A percentile compares a stretch with the other conserved stretches of the same genome.
These are phyloP conservation scores for Myotis planiceps DNA, from an alignment of 2,797 vertebrate species.

Conservation along the genomic window DNA sequence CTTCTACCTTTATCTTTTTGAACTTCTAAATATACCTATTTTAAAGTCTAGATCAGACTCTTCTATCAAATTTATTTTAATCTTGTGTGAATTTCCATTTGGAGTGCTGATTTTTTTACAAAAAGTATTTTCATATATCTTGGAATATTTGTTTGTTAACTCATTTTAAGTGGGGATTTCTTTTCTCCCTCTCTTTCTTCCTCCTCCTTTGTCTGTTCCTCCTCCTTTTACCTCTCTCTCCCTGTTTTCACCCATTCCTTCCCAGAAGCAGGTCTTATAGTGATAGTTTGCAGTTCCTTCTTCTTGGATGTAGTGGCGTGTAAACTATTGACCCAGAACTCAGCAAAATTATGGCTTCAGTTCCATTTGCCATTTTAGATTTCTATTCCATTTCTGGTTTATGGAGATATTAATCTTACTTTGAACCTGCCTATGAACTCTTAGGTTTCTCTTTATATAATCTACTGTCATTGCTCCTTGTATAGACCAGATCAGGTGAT, in stretches of 20 bases:
- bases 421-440: background rate
- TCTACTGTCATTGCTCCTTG: background rate
- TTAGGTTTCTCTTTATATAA: background rate
- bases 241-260: background rate
- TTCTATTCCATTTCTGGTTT: slow-evolving; percentile 27
- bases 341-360: background rate
- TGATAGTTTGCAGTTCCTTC: background rate
- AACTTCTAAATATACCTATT: slow-evolving; percentile 12
- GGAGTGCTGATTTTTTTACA: background rate
- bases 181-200: background rate
- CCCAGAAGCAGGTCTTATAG: background rate
- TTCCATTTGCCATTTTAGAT: slow-evolving; percentile 3
- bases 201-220: background rate
- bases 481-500: background rate
- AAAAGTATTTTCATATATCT: background rate
- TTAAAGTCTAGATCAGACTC: background rate
- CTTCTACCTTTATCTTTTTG: background rate
- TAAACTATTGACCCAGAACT: background rate
- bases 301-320: background rate
- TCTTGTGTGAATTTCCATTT: slow-evolving; percentile 4
- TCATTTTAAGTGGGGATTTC: background rate
- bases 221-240: background rate
- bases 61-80: slow-evolving; percentile 7
- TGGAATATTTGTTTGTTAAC: slow-evolving; percentile 1
- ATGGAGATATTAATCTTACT: background rate